These are phyloP conservation scores for Isurus oxyrinchus DNA, from an alignment of 2,113 vertebrate species.

Conservation along the genomic window DNA sequence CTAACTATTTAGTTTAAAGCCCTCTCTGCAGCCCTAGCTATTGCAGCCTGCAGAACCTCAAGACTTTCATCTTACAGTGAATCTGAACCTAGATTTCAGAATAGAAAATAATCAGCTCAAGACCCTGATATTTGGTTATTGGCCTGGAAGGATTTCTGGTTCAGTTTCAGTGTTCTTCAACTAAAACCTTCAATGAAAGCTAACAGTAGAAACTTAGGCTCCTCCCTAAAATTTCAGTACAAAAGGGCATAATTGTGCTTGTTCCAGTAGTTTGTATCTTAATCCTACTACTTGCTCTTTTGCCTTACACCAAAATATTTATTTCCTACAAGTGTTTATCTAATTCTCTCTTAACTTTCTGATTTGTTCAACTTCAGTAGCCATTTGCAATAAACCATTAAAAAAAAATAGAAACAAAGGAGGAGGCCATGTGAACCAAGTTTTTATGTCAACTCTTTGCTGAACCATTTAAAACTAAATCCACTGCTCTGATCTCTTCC, in stretches of 20 bases:
- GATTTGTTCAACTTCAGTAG: neutral
- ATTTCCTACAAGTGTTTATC: neutral
- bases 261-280: neutral
- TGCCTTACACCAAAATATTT: neutral
- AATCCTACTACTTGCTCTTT: neutral
- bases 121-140: neutral
- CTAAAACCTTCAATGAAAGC: neutral
- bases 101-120: neutral
- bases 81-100: neutral
- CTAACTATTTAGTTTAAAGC: no score
- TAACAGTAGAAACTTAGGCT: neutral
- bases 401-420: neutral
- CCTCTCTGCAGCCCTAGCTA: no score
- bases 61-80: neutral
- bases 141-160: neutral
- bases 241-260: neutral
- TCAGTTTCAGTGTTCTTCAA: neutral
- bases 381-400: neutral
- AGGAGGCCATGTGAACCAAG: neutral
- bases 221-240: neutral
- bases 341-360: neutral
- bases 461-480: neutral
- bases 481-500: neutral
- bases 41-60: no score
- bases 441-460: neutral